Conservation (phyloP, 1,140 invertebrate genomes). For the Pogonomyrmex californicus region DNA sequence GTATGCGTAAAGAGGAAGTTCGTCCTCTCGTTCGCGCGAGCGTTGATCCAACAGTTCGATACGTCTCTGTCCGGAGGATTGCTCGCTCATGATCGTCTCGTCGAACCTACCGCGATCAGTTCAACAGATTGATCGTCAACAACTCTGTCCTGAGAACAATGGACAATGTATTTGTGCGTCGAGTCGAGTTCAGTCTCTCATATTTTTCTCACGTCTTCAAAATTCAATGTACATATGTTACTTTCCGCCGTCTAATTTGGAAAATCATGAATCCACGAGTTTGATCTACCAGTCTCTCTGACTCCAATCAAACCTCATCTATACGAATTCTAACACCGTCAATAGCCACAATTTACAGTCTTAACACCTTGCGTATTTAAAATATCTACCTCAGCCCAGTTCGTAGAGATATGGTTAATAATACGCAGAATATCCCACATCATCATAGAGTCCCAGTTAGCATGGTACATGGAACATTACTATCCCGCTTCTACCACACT, state of each 20-base stretch:
- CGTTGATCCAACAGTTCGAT: conserved; percentile 39
- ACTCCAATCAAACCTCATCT: background rate
- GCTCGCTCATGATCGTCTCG: conserved; percentile 50
- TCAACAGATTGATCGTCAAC: background rate
- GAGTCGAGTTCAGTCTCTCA: conserved; percentile 38
- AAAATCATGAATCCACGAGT: conserved; percentile 3
- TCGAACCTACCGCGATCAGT: conserved; percentile 17
- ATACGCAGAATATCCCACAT: background rate
- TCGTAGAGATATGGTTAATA: background rate
- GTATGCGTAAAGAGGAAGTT: conserved; percentile 18
- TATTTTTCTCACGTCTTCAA: background rate
- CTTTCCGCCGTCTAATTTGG: conserved; percentile 8
- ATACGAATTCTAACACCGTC: background rate
- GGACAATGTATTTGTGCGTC: conserved; percentile 44
- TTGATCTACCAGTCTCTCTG: conserved; percentile 1
- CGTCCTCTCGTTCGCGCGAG: conserved; percentile 13
- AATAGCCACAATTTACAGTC: conserved; percentile 11
- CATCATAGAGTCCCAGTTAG: background rate
- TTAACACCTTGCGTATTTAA: background rate
- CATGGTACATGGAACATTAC: background rate
- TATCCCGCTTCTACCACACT: conserved; percentile 3
- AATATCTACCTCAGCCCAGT: background rate
- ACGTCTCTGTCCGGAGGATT: conserved; percentile 11
- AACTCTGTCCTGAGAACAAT: conserved; percentile 10
- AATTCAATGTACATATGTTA: conserved; percentile 23